These are phyloP conservation scores for Paracentrotus lividus DNA, from an alignment of 53 echinoderm and acorn worm genomes.

Conservation along the genomic window DNA sequence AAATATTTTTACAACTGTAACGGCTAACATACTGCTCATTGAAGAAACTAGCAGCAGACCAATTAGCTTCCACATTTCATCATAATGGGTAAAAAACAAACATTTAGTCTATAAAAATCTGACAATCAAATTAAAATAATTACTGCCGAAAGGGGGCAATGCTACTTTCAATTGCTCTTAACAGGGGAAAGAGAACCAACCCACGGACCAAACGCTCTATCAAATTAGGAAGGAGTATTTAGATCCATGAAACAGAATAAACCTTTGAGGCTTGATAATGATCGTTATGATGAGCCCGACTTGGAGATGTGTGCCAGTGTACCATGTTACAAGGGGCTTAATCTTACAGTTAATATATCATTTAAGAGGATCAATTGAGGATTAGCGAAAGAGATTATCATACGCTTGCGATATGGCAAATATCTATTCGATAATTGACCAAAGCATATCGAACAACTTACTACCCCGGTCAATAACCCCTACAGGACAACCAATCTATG, in stretches of 20 bases:
- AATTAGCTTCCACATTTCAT: no score
- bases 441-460: no score
- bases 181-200: neutral
- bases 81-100: neutral
- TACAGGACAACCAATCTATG: no score
- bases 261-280: neutral
- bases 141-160: neutral
- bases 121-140: neutral
- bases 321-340: neutral
- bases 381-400: no score
- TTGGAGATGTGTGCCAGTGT: neutral
- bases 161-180: neutral
- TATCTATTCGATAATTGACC: no score
- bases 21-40: no score
- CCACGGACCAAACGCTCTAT: neutral
- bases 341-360: neutral
- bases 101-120: neutral
- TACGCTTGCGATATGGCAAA: no score
- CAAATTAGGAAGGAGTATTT: neutral
- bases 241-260: neutral
- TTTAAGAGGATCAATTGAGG: neutral
- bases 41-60: no score
- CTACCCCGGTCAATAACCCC: no score
- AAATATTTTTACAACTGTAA: no score
- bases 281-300: neutral